Conservation (phyloP, 2,888 invertebrate species). For the Philhelius pedissequus region DNA sequence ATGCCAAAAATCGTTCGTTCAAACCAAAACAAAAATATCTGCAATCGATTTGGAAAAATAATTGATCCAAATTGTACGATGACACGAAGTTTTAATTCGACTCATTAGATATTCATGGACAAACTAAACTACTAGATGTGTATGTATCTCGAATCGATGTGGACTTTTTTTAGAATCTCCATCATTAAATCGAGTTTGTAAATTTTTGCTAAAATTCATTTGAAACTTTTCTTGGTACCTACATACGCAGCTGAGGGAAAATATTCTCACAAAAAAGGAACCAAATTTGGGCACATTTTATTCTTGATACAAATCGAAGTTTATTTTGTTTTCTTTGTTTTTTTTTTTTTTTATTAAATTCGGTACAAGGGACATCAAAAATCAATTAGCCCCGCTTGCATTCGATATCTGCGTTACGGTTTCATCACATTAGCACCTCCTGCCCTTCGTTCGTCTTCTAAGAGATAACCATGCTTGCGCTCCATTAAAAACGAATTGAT, state of each 20-base stretch:
- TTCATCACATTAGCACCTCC: slow-evolving; percentile 53
- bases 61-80: too few species aligned
- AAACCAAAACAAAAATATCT: too few species aligned
- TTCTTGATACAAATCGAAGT: slow-evolving; percentile 8
- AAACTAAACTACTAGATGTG: too few species aligned
- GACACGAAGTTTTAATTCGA: too few species aligned
- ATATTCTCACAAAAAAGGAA: slow-evolving; percentile 3
- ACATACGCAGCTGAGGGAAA: background rate
- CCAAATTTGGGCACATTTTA: slow-evolving; percentile 16
- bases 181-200: too few species aligned
- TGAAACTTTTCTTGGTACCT: background rate
- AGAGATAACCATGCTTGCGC: slow-evolving; percentile 64
- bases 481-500: slow-evolving; percentile 68
- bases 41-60: too few species aligned
- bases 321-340: background rate
- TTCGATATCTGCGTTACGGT: slow-evolving; percentile 63
- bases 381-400: slow-evolving; percentile 63
- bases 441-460: slow-evolving; percentile 32
- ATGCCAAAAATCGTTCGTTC: too few species aligned
- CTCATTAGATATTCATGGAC: too few species aligned
- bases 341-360: background rate
- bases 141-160: too few species aligned
- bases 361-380: slow-evolving; percentile 59
- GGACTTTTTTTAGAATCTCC: too few species aligned
- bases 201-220: background rate